These are phyloP conservation scores for Pachydiplax longipennis DNA, from an alignment of 2,888 invertebrate species.

Conservation along the genomic window DNA sequence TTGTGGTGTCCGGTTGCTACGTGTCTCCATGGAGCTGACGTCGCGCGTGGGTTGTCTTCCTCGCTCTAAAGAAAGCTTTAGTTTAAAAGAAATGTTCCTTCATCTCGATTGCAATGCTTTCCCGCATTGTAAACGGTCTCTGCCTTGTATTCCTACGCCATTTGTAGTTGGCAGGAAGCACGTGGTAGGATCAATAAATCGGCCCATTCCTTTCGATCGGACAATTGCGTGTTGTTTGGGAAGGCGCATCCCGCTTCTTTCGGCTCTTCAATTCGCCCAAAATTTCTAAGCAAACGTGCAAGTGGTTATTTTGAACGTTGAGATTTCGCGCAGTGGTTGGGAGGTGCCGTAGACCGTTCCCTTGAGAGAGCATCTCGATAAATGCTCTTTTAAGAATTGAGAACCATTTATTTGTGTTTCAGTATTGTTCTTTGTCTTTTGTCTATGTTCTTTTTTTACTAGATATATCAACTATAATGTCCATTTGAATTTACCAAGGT, in stretches of 20 bases:
- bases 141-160: slow-evolving; percentile 7
- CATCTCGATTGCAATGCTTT: background rate
- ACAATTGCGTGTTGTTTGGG: background rate
- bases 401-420: no score
- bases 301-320: background rate
- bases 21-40: no score
- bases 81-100: background rate
- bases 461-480: no score
- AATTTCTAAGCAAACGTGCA: no score
- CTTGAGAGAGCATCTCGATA: no score
- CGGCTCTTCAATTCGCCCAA: background rate
- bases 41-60: background rate
- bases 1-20: no score
- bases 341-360: background rate
- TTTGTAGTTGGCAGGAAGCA: slow-evolving; percentile 7
- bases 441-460: no score
- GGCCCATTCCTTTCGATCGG: background rate
- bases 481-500: no score
- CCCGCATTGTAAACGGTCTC: background rate
- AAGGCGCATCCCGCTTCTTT: background rate
- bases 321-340: background rate
- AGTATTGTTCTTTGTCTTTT: no score
- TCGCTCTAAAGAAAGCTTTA: background rate
- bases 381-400: no score
- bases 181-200: slow-evolving; percentile 33